Evolutionary conservation across 2,797 vertebrate species (phyloP).

Genomic region (Echiichthys vipera): DNA sequence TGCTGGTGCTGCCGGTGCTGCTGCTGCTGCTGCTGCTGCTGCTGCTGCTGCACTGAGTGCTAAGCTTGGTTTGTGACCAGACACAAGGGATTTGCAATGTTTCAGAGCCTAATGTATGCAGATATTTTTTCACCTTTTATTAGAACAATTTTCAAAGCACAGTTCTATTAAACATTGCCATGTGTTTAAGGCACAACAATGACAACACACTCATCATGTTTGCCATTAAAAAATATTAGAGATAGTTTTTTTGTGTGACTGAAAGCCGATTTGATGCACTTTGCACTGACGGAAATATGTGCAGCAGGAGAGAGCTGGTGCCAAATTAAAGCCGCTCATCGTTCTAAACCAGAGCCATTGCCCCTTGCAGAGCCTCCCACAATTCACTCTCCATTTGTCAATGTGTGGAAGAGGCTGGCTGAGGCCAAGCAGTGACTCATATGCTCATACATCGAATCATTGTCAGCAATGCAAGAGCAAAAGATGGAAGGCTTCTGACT

Average conservation of each 20-base stretch:
- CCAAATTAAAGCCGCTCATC: conserved; percentile 63
- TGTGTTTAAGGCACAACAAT: conserved; percentile 21
- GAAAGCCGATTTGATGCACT: conserved; percentile 46
- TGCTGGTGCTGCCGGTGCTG: too few relatives aligned
- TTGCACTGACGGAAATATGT: conserved; percentile 50
- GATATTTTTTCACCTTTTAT: conserved; percentile 9
- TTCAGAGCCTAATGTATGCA: conserved; percentile 17
- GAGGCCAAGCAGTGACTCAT: conserved; percentile 81
- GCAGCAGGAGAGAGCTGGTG: conserved; percentile 59
- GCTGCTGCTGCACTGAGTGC: conserved; percentile 2
- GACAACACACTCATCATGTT: conserved; percentile 30
- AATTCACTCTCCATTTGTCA: conserved; percentile 71
- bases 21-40: too few relatives aligned
- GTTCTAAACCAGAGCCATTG: conserved; percentile 64
- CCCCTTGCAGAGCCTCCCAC: conserved; percentile 77
- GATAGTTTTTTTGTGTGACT: conserved; percentile 36
- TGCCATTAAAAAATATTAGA: conserved; percentile 41
- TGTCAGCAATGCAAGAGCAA: conserved; percentile 63
- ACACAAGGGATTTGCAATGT: not conserved
- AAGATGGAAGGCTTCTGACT: conserved; percentile 52
- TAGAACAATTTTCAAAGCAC: conserved; percentile 1
- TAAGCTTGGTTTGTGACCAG: conserved; percentile 4
- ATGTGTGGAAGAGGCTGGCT: conserved; percentile 79
- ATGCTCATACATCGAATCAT: conserved; percentile 64
- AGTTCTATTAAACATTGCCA: conserved; percentile 6